These are phyloP conservation scores for Lophochroa leadbeateri DNA, from an alignment of 2,113 vertebrate species.

Conservation along the genomic window DNA sequence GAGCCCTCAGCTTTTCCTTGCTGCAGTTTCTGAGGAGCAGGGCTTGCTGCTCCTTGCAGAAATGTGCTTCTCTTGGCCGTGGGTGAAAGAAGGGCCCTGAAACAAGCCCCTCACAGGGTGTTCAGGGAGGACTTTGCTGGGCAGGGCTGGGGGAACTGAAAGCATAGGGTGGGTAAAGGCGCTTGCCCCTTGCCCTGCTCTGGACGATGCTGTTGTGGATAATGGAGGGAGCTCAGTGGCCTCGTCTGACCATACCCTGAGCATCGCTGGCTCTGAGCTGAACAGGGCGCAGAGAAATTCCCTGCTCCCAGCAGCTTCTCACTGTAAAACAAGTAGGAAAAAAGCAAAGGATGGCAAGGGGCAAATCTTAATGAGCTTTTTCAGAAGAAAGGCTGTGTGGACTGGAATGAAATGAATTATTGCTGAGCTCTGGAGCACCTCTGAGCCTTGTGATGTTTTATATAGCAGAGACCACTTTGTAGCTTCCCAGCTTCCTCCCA, in stretches of 20 bases:
- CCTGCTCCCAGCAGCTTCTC: background rate
- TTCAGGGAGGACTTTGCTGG: background rate
- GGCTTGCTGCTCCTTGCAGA: background rate
- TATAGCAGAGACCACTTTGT: background rate
- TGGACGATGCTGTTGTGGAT: background rate
- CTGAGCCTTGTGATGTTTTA: background rate
- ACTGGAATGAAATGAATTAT: background rate
- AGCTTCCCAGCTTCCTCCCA: background rate
- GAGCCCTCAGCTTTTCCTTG: background rate
- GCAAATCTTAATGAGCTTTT: background rate
- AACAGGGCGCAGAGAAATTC: background rate
- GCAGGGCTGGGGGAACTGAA: background rate
- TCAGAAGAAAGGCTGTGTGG: background rate
- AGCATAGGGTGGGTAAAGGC: accelerated
- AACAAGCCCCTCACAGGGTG: accelerated
- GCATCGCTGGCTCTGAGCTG: background rate
- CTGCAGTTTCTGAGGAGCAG: background rate
- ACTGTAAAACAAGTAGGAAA: background rate
- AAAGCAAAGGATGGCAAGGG: background rate
- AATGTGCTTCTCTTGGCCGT: background rate
- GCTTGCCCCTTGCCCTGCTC: background rate
- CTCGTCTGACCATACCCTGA: accelerated
- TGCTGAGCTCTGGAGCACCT: background rate
- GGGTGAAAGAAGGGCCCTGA: background rate
- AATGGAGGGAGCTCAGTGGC: background rate